Conservation (phyloP, 2,888 invertebrate species). For the Azorinus chamasolen region DNA sequence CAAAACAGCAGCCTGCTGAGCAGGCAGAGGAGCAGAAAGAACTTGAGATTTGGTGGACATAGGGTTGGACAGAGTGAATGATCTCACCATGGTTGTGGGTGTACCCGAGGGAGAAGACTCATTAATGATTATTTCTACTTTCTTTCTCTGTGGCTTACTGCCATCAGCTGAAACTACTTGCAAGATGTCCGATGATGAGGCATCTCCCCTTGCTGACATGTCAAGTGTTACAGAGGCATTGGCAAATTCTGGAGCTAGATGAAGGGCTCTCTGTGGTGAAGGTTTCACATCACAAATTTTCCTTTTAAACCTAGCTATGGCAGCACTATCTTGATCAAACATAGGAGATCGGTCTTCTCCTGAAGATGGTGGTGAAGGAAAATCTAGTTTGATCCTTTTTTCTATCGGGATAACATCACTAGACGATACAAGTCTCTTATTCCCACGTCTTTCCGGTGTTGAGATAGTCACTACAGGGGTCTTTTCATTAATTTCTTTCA, state of each 20-base stretch:
- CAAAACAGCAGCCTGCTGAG: constrained; percentile 60
- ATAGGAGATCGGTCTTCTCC: constrained; percentile 55
- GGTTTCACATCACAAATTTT: constrained; percentile 55
- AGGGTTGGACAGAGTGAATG: constrained; percentile 15
- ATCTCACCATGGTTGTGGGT: constrained; percentile 13
- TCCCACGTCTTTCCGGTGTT: constrained; percentile 34
- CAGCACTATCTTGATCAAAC: constrained; percentile 40
- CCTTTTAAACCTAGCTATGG: constrained; percentile 52
- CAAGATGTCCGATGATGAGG: constrained; percentile 15
- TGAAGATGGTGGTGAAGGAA: constrained; percentile 71
- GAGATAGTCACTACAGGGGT: constrained; percentile 58
- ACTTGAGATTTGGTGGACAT: neutral
- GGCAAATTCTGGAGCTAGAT: constrained; percentile 73
- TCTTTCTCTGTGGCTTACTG: constrained; percentile 20
- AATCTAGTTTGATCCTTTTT: constrained; percentile 72
- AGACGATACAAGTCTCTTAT: constrained; percentile 46
- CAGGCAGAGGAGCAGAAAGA: constrained; percentile 21
- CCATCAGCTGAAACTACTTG: constrained; percentile 9
- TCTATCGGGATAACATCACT: constrained; percentile 59
- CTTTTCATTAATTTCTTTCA: constrained; percentile 62
- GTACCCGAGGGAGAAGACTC: constrained; percentile 28
- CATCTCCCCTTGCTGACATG: constrained; percentile 58
- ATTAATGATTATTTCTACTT: constrained; percentile 56
- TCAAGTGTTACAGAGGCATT: constrained; percentile 27
- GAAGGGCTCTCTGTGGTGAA: constrained; percentile 73